Evolutionary conservation across 2,888 invertebrate species (phyloP), one percentile per base, ranked within the genome.

Genomic region (Spialia ferax): DNA sequence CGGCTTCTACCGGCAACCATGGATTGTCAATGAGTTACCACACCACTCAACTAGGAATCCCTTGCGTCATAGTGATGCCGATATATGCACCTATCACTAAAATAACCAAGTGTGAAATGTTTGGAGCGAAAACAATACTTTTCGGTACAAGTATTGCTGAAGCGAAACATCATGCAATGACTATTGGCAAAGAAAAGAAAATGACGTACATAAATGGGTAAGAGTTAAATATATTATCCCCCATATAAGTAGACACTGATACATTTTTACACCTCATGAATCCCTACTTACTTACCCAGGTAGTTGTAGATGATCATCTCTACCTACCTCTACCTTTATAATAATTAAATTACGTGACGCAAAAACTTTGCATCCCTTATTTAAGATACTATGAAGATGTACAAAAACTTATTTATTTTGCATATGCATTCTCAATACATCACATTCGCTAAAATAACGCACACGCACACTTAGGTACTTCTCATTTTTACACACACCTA

Each of bases 1-100:
- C 98, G 0, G 98, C 99, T 0, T 97, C 98, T 1, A 95, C 97
- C 45, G 99, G 99, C 0, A 99, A 99, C 87, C 99, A 99, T 84
- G 99, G 98, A 0, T 95, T 97, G 71, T 95, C 94, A 0, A 73
- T 98, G 71, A 95, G 96, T 71, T 97, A 97, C 84, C 98, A 98
- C 81, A 95, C 97, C 0, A 89, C 94, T 68, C 94, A 94, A 66
- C 86, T 97, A 20, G 94, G 93, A n/a, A 94, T 97, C 48, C 96
- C 96, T 0, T 96, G 96, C 15, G 95, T 97, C 0, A 96, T 99
- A 1, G 97, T 99, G 1, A 98, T 99, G 98, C 99, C 99, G 0
- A 91, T 95, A 0, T 95, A 96, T 7, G 97, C 98, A 0, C 97
- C 99, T 0, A 96, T 98, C 54, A 98, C 98, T 96, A 99, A 99